These are phyloP conservation scores for Lutjanus argentimaculatus DNA, from an alignment of 2,797 vertebrate species.

Conservation along the genomic window DNA sequence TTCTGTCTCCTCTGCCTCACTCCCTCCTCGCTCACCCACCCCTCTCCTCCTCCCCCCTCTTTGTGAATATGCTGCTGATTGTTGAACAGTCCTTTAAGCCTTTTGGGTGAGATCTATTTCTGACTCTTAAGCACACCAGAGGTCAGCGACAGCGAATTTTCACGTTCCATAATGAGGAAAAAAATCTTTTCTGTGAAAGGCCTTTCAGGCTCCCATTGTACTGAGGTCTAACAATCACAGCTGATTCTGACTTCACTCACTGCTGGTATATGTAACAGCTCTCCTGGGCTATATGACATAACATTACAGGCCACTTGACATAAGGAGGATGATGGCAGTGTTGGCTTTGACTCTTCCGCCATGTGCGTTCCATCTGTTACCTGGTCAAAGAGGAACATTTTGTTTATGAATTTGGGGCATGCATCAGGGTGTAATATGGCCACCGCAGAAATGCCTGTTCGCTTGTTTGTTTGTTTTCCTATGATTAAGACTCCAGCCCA, in stretches of 20 bases:
- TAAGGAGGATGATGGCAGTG: conserved; percentile 32
- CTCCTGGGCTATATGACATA: conserved; percentile 57
- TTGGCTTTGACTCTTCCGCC: conserved; percentile 27
- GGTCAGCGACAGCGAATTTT: conserved; percentile 26
- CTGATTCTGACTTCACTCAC: conserved; percentile 35
- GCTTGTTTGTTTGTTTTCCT: conserved; percentile 40
- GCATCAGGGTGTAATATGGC: background rate
- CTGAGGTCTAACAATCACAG: conserved; percentile 25
- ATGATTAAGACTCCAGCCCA: background rate
- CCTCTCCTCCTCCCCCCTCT: conserved; percentile 12
- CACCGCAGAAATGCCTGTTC: background rate
- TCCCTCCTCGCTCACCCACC: background rate
- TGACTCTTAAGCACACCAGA: conserved; percentile 42
- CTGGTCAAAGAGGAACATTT: conserved; percentile 37
- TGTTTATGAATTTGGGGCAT: conserved; percentile 4
- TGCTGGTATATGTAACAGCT: conserved; percentile 44
- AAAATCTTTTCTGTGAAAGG: conserved; percentile 14
- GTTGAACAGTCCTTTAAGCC: conserved; percentile 33
- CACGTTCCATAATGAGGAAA: conserved; percentile 23
- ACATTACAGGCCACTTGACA: conserved; percentile 58
- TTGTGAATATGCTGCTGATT: conserved; percentile 51
- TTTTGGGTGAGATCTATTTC: conserved; percentile 46
- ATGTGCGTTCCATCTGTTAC: conserved; percentile 48
- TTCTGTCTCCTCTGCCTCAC: conserved; percentile 8
- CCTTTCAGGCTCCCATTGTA: conserved; percentile 16